These are phyloP conservation scores for Bugula neritina DNA, from an alignment of 2,888 invertebrate genomes.

Conservation along the genomic window DNA sequence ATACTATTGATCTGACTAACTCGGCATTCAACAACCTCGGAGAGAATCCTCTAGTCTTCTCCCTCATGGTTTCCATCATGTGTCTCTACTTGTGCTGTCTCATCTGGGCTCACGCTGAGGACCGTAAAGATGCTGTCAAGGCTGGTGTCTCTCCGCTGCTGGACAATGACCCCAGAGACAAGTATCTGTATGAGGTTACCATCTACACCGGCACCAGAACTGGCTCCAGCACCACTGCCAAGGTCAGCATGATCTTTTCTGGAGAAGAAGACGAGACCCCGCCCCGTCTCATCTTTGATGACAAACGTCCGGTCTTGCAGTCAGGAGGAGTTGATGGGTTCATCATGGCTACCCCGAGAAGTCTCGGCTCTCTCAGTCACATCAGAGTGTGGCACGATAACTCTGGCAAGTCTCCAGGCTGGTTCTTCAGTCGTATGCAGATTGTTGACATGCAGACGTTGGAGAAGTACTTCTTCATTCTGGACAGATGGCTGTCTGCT, in stretches of 20 bases:
- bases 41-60: conserved; percentile 34
- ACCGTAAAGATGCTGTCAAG: conserved; percentile 34
- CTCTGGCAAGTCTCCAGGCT: conserved; percentile 39
- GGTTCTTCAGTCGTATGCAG: conserved; percentile 41
- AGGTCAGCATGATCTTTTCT: conserved; percentile 40
- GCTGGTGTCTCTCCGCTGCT: conserved; percentile 44
- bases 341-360: conserved; percentile 41
- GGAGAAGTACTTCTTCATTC: conserved; percentile 35
- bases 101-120: conserved; percentile 33
- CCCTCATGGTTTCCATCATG: conserved; percentile 32
- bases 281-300: conserved; percentile 37
- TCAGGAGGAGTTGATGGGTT: conserved; percentile 45
- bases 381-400: conserved; percentile 44
- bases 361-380: conserved; percentile 32
- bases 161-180: conserved; percentile 46
- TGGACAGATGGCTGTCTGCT: conserved; percentile 33
- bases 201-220: conserved; percentile 42
- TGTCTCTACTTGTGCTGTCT: conserved; percentile 32
- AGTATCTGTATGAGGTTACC: conserved; percentile 49
- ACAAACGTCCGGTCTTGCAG: conserved; percentile 41
- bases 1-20: conserved; percentile 33
- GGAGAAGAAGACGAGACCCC: conserved; percentile 46
- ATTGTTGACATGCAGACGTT: conserved; percentile 40
- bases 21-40: conserved; percentile 36
- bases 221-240: conserved; percentile 34